Conservation (phyloP, 2,113 vertebrate genomes). For the Pristiophorus japonicus region DNA sequence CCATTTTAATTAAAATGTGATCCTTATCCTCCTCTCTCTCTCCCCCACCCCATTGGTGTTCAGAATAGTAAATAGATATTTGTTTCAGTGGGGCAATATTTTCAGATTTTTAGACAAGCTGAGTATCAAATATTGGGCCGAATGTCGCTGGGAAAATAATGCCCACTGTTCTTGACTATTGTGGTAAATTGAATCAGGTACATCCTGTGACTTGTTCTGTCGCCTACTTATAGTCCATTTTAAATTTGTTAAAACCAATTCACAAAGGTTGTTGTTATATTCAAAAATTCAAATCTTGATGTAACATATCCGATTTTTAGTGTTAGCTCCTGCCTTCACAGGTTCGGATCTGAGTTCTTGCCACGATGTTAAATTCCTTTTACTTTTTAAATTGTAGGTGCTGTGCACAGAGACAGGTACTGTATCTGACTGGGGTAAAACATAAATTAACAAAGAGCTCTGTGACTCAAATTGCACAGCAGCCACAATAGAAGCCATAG, state of each 20-base stretch:
- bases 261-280: background rate
- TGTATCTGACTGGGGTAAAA: too few species aligned
- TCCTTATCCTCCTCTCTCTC: background rate
- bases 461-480: background rate
- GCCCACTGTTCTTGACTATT: background rate
- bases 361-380: background rate
- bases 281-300: background rate
- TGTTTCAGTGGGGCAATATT: background rate
- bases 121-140: background rate
- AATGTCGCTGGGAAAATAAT: background rate
- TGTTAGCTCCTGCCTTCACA: background rate
- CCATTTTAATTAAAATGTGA: conserved; percentile 8
- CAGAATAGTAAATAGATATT: background rate
- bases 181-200: background rate
- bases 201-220: background rate
- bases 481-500: background rate
- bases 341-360: background rate
- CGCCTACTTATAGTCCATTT: background rate
- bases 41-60: background rate
- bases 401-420: background rate
- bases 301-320: background rate
- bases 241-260: background rate
- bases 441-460: background rate
- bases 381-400: background rate
- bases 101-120: background rate